Conservation (phyloP, 2,113 vertebrate genomes). For the Centropus unirufus region DNA sequence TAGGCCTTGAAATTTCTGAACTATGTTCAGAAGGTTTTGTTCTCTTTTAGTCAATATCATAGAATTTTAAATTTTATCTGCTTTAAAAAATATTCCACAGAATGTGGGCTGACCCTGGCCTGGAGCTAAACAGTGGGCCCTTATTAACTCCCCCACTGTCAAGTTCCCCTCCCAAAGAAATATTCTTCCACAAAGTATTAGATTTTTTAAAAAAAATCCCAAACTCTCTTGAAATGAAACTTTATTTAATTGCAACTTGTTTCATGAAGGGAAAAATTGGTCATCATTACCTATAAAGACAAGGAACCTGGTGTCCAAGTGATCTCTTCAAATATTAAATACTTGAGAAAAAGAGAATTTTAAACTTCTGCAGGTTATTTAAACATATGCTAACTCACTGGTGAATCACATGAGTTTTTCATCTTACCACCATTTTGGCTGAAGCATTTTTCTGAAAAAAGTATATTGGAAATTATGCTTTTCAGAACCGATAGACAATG, state of each 20-base stretch:
- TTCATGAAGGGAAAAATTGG: not conserved
- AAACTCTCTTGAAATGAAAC: not conserved
- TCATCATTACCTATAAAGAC: not conserved
- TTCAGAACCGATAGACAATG: not conserved
- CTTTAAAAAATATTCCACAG: not conserved
- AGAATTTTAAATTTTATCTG: not conserved
- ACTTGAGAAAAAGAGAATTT: not conserved
- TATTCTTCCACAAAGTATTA: not conserved
- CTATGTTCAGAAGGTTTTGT: not conserved
- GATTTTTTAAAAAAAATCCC: not conserved
- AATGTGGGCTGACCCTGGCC: not conserved
- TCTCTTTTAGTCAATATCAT: not conserved
- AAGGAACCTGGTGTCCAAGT: not conserved
- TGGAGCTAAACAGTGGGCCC: not conserved
- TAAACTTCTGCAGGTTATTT: not conserved
- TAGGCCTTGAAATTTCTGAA: not conserved
- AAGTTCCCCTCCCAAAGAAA: not conserved
- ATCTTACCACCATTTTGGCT: not conserved
- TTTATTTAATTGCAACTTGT: not conserved
- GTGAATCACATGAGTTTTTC: not conserved
- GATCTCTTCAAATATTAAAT: not conserved
- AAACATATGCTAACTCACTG: not conserved
- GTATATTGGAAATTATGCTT: not conserved
- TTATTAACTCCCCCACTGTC: not conserved
- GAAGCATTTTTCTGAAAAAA: not conserved